These are phyloP conservation scores for Dicyrtomina minuta DNA, from an alignment of 2,888 invertebrate genomes.

Conservation along the genomic window DNA sequence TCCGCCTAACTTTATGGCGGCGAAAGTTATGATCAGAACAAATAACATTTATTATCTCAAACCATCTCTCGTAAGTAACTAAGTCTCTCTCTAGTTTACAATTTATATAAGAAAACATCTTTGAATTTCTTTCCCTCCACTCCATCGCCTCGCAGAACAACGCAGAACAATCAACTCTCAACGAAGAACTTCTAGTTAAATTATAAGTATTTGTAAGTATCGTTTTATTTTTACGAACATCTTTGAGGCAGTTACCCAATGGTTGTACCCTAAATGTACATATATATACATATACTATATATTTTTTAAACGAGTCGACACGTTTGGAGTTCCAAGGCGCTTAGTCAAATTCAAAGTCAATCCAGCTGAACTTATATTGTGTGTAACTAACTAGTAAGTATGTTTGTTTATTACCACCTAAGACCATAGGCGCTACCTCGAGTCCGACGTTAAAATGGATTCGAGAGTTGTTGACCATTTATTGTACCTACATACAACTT, in stretches of 20 bases:
- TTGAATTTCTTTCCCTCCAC: slow-evolving; percentile 12
- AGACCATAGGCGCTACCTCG: too few relatives aligned
- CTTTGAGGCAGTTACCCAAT: slow-evolving; percentile 2
- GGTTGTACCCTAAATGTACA: background rate
- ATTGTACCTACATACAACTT: too few relatives aligned
- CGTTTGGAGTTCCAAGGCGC: slow-evolving; percentile 7
- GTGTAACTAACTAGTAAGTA: too few relatives aligned
- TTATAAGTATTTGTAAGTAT: slow-evolving; percentile 14
- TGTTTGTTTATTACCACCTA: too few relatives aligned
- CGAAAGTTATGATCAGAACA: background rate
- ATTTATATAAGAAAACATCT: slow-evolving; percentile 6
- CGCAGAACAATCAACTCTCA: slow-evolving; percentile 24
- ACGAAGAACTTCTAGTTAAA: slow-evolving; percentile 17
- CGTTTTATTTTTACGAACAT: slow-evolving; percentile 12
- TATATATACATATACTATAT: slow-evolving; percentile 3
- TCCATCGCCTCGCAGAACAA: slow-evolving; percentile 17
- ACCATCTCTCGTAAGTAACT: slow-evolving; percentile 17
- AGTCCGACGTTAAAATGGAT: too few relatives aligned
- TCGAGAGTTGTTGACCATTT: too few relatives aligned
- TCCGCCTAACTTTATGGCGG: background rate
- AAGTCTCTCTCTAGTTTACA: slow-evolving; percentile 10
- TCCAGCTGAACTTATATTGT: too few relatives aligned
- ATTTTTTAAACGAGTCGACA: slow-evolving; percentile 6
- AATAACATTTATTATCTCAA: background rate
- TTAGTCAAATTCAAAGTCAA: slow-evolving; percentile 16